A percentile compares a stretch with the other conserved stretches of the same genome.
Conservation (phyloP, 2,888 invertebrate genomes). For the Enchytraeus crypticus region DNA sequence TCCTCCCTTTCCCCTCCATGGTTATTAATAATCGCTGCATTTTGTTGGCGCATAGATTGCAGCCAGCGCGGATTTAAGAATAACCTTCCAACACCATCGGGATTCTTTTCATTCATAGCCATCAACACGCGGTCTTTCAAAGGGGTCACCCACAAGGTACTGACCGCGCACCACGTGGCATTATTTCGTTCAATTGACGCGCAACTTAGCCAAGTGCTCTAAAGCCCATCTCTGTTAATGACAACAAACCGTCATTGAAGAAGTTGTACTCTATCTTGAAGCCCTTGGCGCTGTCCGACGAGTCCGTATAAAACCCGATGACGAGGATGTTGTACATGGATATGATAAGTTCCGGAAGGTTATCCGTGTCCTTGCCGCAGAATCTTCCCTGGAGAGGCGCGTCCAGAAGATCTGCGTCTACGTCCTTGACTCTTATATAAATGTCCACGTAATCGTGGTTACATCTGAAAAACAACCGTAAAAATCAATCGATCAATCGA, state of each 20-base stretch:
- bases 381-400: conserved; percentile 91
- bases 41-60: no score
- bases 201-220: no score
- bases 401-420: conserved; percentile 63
- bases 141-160: no score
- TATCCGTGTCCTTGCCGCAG: conserved; percentile 64
- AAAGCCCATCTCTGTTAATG: no score
- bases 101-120: no score
- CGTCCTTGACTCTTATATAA: conserved; percentile 70
- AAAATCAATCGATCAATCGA: neutral
- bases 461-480: conserved; percentile 61
- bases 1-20: no score
- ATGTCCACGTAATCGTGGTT: conserved; percentile 95
- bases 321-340: conserved; percentile 85
- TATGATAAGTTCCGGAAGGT: conserved; percentile 70
- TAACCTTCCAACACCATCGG: no score
- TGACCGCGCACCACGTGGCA: no score
- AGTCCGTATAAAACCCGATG: conserved; percentile 75
- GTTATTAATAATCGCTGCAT: no score
- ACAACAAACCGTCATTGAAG: conserved; percentile 27
- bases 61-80: no score
- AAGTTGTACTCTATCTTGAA: conserved; percentile 24
- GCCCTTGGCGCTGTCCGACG: conserved; percentile 12
- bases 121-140: no score
- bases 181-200: no score